Percentiles rank a stretch among this genome's conserved stretches.
phyloP scores from a whole-genome alignment of 2,797 vertebrate species.

The Xyrichtys novacula region DNA sequence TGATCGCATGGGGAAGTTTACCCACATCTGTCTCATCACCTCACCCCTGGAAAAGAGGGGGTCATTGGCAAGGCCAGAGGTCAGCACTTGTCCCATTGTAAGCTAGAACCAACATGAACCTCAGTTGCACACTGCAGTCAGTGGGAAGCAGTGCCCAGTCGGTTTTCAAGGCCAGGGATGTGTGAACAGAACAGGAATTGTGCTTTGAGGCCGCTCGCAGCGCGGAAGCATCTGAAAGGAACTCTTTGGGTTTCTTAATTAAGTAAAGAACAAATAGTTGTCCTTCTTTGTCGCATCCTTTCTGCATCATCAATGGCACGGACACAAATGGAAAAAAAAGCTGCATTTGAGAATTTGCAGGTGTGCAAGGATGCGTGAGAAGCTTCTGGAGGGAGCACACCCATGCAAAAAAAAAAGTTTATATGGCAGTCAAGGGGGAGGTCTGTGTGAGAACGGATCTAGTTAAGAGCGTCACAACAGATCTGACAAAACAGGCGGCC shows the following conservation, averaged over 20 bases:
- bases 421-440: constrained; percentile 77
- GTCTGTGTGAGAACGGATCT: constrained; percentile 82
- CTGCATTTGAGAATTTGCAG: constrained; percentile 79
- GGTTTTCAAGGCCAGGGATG: constrained; percentile 79
- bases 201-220: constrained; percentile 75
- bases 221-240: constrained; percentile 77
- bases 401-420: constrained; percentile 49
- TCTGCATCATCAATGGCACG: constrained; percentile 76
- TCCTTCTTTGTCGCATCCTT: constrained; percentile 78
- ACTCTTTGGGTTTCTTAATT: constrained; percentile 78
- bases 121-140: constrained; percentile 64
- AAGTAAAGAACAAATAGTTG: constrained; percentile 79
- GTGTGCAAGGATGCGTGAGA: constrained; percentile 81
- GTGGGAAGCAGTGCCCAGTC: constrained; percentile 74
- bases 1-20: constrained; percentile 84
- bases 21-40: constrained; percentile 87
- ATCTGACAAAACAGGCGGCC: constrained; percentile 75
- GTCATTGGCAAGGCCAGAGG: constrained; percentile 82
- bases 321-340: constrained; percentile 77
- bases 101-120: constrained; percentile 85
- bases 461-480: constrained; percentile 83
- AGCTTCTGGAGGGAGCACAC: constrained; percentile 63
- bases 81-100: constrained; percentile 85
- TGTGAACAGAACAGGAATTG: constrained; percentile 82
- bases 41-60: constrained; percentile 83